Evolutionary conservation across 92 coral and sea anemone species (phyloP).

Genomic region (Pocillopora grandis): DNA sequence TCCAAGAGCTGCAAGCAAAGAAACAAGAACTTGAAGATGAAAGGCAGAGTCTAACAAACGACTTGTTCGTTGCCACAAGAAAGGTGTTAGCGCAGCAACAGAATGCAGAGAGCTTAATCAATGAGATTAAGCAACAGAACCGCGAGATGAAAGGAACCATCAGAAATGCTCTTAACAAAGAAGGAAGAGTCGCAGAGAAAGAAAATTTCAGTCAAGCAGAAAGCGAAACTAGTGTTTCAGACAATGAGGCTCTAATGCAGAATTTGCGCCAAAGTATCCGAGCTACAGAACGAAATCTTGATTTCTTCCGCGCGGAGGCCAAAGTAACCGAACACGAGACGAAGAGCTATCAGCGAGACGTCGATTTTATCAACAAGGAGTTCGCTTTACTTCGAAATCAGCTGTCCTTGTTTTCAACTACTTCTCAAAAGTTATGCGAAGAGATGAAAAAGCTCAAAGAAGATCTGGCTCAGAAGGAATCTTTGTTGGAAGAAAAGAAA

Average conservation of each 20-base stretch:
- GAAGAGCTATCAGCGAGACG: constrained; percentile 71
- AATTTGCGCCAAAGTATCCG: constrained; percentile 68
- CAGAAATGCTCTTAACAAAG: constrained; percentile 52
- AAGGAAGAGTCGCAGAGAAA: constrained; percentile 49
- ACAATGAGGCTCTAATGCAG: constrained; percentile 64
- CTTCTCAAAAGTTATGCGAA: constrained; percentile 66
- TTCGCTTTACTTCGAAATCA: constrained; percentile 73
- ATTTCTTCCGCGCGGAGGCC: constrained; percentile 70
- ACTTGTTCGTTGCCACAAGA: constrained; percentile 75
- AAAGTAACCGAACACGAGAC: constrained; percentile 66
- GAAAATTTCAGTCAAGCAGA: constrained; percentile 55
- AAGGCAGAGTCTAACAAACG: constrained; percentile 64
- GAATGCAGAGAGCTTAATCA: constrained; percentile 70
- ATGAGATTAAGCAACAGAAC: constrained; percentile 60
- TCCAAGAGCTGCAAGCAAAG: constrained; percentile 63
- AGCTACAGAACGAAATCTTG: constrained; percentile 68
- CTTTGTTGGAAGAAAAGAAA: constrained; percentile 50
- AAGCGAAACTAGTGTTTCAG: constrained; percentile 40
- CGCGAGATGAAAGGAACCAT: constrained; percentile 65
- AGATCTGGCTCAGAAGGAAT: constrained; percentile 58
- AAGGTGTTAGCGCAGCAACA: constrained; percentile 80
- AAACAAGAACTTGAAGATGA: constrained; percentile 69
- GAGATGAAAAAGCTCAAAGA: constrained; percentile 67
- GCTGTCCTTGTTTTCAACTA: constrained; percentile 57
- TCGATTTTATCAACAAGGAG: constrained; percentile 79